Evolutionary conservation across 2,113 vertebrate species (phyloP), one percentile per base, ranked within the genome.

Genomic region (Anhinga rufa): DNA sequence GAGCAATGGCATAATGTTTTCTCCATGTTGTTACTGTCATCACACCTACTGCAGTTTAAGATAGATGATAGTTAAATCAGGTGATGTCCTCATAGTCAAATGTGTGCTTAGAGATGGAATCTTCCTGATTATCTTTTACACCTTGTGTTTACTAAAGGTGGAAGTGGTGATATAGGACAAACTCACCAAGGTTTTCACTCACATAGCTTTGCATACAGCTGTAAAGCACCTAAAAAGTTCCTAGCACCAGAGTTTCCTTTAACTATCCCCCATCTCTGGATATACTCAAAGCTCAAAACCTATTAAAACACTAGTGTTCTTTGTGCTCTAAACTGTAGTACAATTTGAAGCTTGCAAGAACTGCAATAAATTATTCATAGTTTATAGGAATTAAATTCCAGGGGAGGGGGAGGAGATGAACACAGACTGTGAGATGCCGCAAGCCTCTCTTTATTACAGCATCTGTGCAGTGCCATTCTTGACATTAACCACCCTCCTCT

Each of bases 351-450:
- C 26, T 52, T 48, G 36, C 70, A 81, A 88, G 55, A 62, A 17
- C 68, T n/a, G 32, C 82, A 83, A n/a, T 49, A 57, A n/a, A 86
- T 80, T 86, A 91, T 58, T 91, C 68, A 54, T 57, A 29, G 51
- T 82, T 84, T 82, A 54, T 32, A 57, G 70, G 81, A 94, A 57
- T 54, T 60, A 82, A 65, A 95, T 87, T 85, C 64, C 78, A 52
- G 57, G 52, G 34, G 10, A 62, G 28, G 38, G 42, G 51, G 57
- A 86, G 26, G 29, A 79, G 52, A 34, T 49, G 48, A 86, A 81
- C 31, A 19, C 7, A 40, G 40, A 54, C 16, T 20, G 31, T 9
- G 64, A 4, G 16, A 82, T 48, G 72, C 48, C 48, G 51, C 48
- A 91, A 71, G 44, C 28, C 48, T 31, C 34, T 26, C 49, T 64